Evolutionary conservation across 2,888 invertebrate species (phyloP).

Genomic region (Thumatha senex): DNA sequence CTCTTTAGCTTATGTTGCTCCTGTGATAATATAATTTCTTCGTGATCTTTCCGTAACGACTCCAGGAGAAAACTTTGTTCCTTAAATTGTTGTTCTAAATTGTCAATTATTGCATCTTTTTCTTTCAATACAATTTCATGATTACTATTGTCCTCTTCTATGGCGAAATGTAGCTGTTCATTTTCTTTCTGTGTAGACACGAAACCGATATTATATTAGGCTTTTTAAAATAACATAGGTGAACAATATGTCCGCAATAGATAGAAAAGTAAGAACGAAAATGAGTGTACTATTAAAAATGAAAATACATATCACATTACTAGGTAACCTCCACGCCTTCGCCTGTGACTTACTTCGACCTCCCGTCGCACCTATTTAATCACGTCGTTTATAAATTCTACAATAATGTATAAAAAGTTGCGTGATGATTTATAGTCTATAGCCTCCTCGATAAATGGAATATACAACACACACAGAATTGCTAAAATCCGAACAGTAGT

Average conservation of each 20-base stretch:
- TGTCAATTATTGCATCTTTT: slow-evolving; percentile 50
- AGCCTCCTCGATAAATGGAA: too few species aligned
- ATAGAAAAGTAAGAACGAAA: too few species aligned
- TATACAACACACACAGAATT: too few species aligned
- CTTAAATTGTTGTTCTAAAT: slow-evolving; percentile 47
- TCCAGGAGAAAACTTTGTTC: slow-evolving; percentile 36
- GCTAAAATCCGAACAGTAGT: too few species aligned
- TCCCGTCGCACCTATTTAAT: too few species aligned
- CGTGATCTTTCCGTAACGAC: slow-evolving; percentile 42
- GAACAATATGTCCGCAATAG: neutral
- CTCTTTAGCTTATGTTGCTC: slow-evolving; percentile 46
- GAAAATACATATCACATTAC: too few species aligned
- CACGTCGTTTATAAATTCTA: too few species aligned
- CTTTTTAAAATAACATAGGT: neutral
- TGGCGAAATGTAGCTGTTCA: slow-evolving; percentile 49
- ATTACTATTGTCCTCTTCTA: slow-evolving; percentile 53
- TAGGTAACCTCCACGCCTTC: too few species aligned
- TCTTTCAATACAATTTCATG: slow-evolving; percentile 51
- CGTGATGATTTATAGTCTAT: too few species aligned
- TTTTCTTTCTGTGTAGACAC: slow-evolving; percentile 46
- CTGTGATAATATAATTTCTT: slow-evolving; percentile 42
- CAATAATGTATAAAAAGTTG: too few species aligned
- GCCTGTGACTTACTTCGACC: too few species aligned
- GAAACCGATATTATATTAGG: neutral
- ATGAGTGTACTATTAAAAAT: too few species aligned